Percentiles rank a stretch among this genome's conserved stretches.
Conservation (phyloP, 2,797 vertebrate genomes). For the Pempheris klunzingeri region DNA sequence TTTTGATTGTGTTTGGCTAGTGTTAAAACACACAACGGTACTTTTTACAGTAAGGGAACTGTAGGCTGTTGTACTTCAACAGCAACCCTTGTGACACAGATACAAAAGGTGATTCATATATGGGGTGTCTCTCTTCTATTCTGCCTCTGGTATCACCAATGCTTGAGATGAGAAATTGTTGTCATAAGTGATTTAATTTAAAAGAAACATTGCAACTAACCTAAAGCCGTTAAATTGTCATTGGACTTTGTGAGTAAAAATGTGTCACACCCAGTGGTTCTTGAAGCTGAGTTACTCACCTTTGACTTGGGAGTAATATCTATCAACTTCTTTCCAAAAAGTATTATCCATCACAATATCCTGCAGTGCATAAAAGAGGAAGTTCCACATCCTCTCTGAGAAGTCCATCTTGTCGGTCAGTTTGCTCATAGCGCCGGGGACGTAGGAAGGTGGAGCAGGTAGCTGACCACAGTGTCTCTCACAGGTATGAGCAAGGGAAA, state of each 20-base stretch:
- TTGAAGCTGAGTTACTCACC: conserved; percentile 57
- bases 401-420: conserved; percentile 89
- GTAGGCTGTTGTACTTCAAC: too few relatives aligned
- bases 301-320: conserved; percentile 83
- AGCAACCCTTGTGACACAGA: too few relatives aligned
- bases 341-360: neutral
- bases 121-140: too few relatives aligned
- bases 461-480: conserved; percentile 90
- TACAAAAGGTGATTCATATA: too few relatives aligned
- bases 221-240: neutral
- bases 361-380: conserved; percentile 80
- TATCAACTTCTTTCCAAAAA: conserved; percentile 66
- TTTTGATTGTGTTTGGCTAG: too few relatives aligned
- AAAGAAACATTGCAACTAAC: neutral
- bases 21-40: too few relatives aligned
- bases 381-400: conserved; percentile 85
- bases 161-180: neutral
- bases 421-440: conserved; percentile 84
- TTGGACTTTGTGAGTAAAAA: neutral
- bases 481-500: conserved; percentile 82
- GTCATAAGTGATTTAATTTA: neutral
- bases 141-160: too few relatives aligned
- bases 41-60: too few relatives aligned
- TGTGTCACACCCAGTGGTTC: neutral
- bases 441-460: conserved; percentile 86